Percentiles rank a stretch among this genome's conserved stretches.
Evolutionary conservation across 2,888 invertebrate species (phyloP).

Genomic region (Acanthococcus lagerstroemiae): DNA sequence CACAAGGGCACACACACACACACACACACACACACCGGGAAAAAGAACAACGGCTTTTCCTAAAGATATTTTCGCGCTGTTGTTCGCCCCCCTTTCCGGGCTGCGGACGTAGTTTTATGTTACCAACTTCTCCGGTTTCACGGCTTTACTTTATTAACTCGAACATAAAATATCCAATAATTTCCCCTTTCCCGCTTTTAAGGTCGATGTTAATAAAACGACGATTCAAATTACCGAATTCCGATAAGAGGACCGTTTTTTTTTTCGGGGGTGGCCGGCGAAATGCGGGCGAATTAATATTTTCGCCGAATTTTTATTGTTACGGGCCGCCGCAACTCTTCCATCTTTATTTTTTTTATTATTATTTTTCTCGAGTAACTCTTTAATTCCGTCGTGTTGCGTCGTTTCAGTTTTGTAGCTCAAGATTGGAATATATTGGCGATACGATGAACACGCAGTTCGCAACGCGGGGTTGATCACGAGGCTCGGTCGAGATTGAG

Average conservation of each 20-base stretch:
- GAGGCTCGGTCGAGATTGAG: too few relatives aligned
- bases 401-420: background rate
- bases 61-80: too few relatives aligned
- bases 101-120: background rate
- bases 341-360: background rate
- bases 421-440: too few relatives aligned
- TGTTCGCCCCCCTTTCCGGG: too few relatives aligned
- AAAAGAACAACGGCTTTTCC: too few relatives aligned
- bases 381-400: background rate
- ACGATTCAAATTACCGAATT: background rate
- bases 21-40: too few relatives aligned
- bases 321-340: too few relatives aligned
- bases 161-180: constrained; percentile 10
- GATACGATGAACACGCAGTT: too few relatives aligned
- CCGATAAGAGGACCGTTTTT: background rate
- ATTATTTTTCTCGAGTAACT: background rate
- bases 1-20: too few relatives aligned
- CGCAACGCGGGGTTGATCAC: too few relatives aligned
- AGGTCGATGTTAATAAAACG: background rate
- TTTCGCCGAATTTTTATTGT: background rate
- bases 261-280: background rate
- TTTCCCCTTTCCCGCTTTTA: background rate
- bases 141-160: constrained; percentile 6
- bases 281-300: background rate
- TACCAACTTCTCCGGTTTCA: constrained; percentile 10